Conservation (phyloP, 1,140 invertebrate genomes). For the Bombus breviceps region DNA sequence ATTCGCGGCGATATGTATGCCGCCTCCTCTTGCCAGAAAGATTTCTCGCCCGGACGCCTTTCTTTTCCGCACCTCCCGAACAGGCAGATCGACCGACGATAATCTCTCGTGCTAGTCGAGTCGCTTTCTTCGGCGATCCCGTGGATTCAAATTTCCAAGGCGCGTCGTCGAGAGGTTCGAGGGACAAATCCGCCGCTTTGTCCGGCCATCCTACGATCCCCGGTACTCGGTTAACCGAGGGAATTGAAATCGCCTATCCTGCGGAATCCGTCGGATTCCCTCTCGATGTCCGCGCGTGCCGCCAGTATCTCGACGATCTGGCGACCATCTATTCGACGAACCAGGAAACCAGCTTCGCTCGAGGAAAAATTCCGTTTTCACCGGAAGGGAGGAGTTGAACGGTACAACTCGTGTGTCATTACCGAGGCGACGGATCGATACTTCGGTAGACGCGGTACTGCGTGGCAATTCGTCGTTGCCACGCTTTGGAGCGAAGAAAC, state of each 20-base stretch:
- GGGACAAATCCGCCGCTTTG: slow-evolving; percentile 2
- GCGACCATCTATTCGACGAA: not conserved
- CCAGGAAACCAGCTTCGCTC: not conserved
- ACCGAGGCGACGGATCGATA: slow-evolving; percentile 1
- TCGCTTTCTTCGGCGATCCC: not conserved
- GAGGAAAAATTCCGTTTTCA: slow-evolving; percentile 10
- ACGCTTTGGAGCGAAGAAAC: not conserved
- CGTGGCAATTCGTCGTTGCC: not conserved
- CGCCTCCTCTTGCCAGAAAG: not conserved
- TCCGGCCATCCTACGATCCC: not conserved
- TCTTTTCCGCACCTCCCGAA: not conserved
- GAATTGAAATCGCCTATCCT: slow-evolving; percentile 50
- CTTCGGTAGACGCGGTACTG: too few relatives aligned
- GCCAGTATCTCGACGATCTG: too few relatives aligned
- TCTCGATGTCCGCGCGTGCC: too few relatives aligned
- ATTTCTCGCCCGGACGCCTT: not conserved
- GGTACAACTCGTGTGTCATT: too few relatives aligned
- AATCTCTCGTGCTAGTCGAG: not conserved
- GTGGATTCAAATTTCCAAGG: not conserved
- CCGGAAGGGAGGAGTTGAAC: not conserved
- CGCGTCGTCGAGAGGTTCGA: not conserved
- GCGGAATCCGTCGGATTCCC: slow-evolving; percentile 48
- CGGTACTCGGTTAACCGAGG: slow-evolving; percentile 73
- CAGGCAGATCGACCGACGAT: not conserved
- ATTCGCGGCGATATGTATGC: too few relatives aligned